Base-by-base conservation (phyloP, 2,113 vertebrate genomes). In the Entelurus aequoreus region DNA sequence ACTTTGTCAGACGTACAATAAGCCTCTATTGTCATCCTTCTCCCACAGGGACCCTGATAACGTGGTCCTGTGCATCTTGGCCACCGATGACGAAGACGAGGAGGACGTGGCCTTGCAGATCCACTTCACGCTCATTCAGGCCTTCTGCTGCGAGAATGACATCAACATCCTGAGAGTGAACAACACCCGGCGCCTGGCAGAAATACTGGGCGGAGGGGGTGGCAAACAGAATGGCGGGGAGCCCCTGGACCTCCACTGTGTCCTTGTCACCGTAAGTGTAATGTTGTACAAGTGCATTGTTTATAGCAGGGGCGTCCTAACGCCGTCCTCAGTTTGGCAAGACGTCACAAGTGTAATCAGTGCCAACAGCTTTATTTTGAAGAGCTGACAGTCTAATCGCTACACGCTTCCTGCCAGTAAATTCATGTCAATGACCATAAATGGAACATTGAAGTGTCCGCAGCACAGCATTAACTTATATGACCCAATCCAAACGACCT, bases 91-190 rank as follows among this genome's bases (percentile, higher is more conserved):
- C 19, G 93, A 94, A 56, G 95, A 97, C 16, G 93, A 91, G 9
- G 88, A 90, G 68, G 95, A 97, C 51, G 94, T 98, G 65, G 96
- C 95, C 1, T 86, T 98, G 80, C 95, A 98, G 89, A 98, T 98
- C 86, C 96, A 98, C 87, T 98, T 98, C 64, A 98, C 96, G 0
- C 79, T 98, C 68, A 96, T 98, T 73, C 93, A 95, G 80, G 96
- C 96, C 0, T 98, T 98, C 85, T 98, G 96, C 85, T 97, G 95
- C 15, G 96, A 98, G 85, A 98, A 98, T 79, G 94, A 98, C 91
- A 98, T 98, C 84, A 92, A 93, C 91, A 98, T 98, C 87, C 88
- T 98, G 76, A 88, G 94, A 38, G 95, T 98, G 80, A 95, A 92
- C 90, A 97, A 94, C 89, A 95, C 93, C 60, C 84, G 88, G 8